phyloP scores from a whole-genome alignment of 2,888 invertebrate genomes.

The Diloba caeruleocephala region DNA sequence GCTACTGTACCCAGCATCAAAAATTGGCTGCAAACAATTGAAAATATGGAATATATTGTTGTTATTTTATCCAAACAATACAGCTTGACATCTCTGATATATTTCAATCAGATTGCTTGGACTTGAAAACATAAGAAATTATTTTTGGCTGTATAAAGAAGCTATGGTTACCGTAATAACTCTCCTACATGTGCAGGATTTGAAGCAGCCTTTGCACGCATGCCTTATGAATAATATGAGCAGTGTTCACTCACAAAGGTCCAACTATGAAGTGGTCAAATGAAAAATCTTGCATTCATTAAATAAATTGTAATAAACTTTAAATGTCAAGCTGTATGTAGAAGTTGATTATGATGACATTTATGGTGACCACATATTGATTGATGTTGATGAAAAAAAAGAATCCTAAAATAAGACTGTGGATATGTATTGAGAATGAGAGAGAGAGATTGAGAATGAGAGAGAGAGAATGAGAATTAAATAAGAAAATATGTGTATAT shows the following conservation, averaged over 20 bases:
- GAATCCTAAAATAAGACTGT: too few relatives aligned
- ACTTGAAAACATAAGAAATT: too few relatives aligned
- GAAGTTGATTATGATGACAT: too few relatives aligned
- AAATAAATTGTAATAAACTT: too few relatives aligned
- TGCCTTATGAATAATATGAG: conserved; percentile 13
- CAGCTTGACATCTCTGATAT: background rate
- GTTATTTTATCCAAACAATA: conserved; percentile 1
- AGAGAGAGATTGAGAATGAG: too few relatives aligned
- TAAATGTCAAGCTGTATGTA: too few relatives aligned
- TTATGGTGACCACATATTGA: too few relatives aligned
- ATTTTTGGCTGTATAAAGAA: conserved; percentile 19
- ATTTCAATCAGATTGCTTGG: too few relatives aligned
- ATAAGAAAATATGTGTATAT: too few relatives aligned
- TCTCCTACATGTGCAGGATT: conserved; percentile 13
- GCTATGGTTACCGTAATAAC: conserved; percentile 8
- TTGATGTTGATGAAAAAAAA: too few relatives aligned
- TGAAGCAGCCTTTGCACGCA: conserved; percentile 15
- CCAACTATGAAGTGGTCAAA: conserved; percentile 1
- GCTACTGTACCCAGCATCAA: background rate
- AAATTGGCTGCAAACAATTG: conserved; percentile 10
- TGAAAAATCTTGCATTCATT: background rate
- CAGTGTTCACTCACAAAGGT: conserved; percentile 10
- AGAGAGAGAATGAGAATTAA: too few relatives aligned
- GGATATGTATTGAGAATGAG: too few relatives aligned
- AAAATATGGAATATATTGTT: conserved; percentile 6